A percentile compares a stretch with the other conserved stretches of the same genome.
These are phyloP conservation scores for Bombylius discolor DNA, from an alignment of 2,888 invertebrate species.

Conservation along the genomic window DNA sequence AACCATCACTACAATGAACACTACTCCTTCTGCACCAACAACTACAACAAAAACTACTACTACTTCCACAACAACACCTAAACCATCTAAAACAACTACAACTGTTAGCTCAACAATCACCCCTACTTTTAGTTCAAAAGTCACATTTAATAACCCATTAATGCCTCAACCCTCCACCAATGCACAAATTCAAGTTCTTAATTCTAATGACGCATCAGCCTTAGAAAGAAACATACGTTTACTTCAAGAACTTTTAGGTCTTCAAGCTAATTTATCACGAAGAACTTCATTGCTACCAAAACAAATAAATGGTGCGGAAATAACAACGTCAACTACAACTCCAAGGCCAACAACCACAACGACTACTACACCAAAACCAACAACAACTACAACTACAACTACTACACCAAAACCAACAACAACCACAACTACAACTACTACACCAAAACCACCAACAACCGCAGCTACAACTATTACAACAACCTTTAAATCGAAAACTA, in stretches of 20 bases:
- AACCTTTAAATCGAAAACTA: slow-evolving; percentile 16
- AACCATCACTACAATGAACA: slow-evolving; percentile 5
- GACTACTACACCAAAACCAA: slow-evolving; percentile 13
- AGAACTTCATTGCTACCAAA: background rate
- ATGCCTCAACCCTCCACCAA: background rate
- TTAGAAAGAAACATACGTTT: slow-evolving; percentile 13
- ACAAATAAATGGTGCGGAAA: slow-evolving; percentile 10
- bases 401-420: slow-evolving; percentile 25
- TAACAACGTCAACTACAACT: slow-evolving; percentile 11
- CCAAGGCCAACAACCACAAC: slow-evolving; percentile 20
- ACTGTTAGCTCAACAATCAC: slow-evolving; percentile 5
- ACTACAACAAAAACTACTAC: slow-evolving; percentile 7
- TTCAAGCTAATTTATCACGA: slow-evolving; percentile 8
- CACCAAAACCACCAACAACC: slow-evolving; percentile 12
- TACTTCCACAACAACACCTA: slow-evolving; percentile 12
- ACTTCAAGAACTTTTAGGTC: slow-evolving; percentile 12
- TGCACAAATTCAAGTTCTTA: background rate
- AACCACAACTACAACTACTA: slow-evolving; percentile 5
- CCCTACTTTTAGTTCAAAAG: too few species aligned
- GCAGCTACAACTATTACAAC: slow-evolving; percentile 5
- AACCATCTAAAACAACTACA: slow-evolving; percentile 10
- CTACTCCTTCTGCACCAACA: slow-evolving; percentile 1
- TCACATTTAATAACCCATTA: too few species aligned
- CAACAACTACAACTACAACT: slow-evolving; percentile 29
- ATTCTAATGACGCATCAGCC: background rate